phyloP scores from a whole-genome alignment of 2,113 vertebrate genomes.

The Gadus chalcogrammus region DNA sequence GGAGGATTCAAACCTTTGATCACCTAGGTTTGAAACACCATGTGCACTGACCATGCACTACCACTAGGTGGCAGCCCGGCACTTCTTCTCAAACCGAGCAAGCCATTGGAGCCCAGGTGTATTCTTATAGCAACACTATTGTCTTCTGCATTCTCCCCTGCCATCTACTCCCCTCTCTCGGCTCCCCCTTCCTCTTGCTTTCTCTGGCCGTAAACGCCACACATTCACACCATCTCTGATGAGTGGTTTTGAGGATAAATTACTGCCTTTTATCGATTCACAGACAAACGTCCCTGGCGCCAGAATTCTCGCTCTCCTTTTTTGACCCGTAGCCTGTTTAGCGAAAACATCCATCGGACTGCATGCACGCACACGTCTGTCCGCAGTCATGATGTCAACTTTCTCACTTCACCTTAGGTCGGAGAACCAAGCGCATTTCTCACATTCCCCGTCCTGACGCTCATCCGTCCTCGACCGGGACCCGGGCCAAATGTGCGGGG shows the following conservation, averaged over 20 bases:
- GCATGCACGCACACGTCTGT: conserved; percentile 49
- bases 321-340: conserved; percentile 50
- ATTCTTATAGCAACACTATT: too few relatives aligned
- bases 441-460: conserved; percentile 51
- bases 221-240: too few relatives aligned
- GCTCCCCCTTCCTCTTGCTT: too few relatives aligned
- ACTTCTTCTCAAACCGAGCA: too few relatives aligned
- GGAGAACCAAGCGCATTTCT: conserved; percentile 55
- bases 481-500: conserved; percentile 58
- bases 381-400: conserved; percentile 54
- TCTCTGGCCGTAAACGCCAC: too few relatives aligned
- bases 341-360: conserved; percentile 32
- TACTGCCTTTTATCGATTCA: conserved; percentile 22
- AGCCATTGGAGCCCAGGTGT: too few relatives aligned
- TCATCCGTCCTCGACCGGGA: conserved; percentile 39
- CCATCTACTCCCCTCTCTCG: neutral
- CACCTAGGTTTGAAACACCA: too few relatives aligned
- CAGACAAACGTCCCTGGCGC: conserved; percentile 22
- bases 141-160: neutral
- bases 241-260: neutral
- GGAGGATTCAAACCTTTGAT: too few relatives aligned
- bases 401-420: conserved; percentile 62
- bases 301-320: conserved; percentile 24
- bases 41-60: too few relatives aligned
- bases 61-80: too few relatives aligned